Base-by-base conservation (phyloP, 1,140 invertebrate species). In the Aporrectodea caliginosa region DNA sequence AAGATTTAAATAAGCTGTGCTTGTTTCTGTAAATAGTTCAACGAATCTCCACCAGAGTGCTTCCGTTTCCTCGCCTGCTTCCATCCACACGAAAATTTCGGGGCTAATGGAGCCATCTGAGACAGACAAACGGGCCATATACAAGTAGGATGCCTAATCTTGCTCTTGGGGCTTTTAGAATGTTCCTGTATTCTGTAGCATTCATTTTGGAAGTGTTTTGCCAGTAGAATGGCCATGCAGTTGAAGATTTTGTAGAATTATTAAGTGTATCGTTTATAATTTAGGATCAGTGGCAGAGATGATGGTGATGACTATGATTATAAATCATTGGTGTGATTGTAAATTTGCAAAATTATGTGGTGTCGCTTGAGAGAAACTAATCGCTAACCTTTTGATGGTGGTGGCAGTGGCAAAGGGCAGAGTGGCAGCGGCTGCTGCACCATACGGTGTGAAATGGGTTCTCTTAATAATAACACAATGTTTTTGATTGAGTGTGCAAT, bases 111-210 rank as follows among this genome's bases (percentile, higher is more conserved):
- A 76, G 35, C 75, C 75, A 68, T 76, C 75, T 1, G 75, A 76
- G n/a, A 35, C 75, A 43, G 75, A 76, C 75, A 76, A 76, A 29
- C 34, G 75, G 31, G 33, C 75, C 6, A 76, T 76, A 27, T 76
- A 76, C 35, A 76, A 76, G 75, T 76, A 76, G 29, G 33, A 35
- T 72, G n/a, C 2, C n/a, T 72, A 14, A 2, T 72, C 27, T 72
- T 72, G 6, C 6, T 72, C 6, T 29, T 6, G 2, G n/a, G n/a
- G 6, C 14, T 72, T 14, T 72, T 72, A 29, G 43, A 76, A 32
- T 2, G 16, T 22, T 2, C 12, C 35, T 43, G 29, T 58, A 16
- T 35, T 76, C 12, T 29, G 27, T 30, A 35, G 43, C 6, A 29
- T 43, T 27, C 29, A 22, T 76, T 35, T 2, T 58, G 29, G 1